Conservation (phyloP, 2,888 invertebrate species). For the Hedya salicella region DNA sequence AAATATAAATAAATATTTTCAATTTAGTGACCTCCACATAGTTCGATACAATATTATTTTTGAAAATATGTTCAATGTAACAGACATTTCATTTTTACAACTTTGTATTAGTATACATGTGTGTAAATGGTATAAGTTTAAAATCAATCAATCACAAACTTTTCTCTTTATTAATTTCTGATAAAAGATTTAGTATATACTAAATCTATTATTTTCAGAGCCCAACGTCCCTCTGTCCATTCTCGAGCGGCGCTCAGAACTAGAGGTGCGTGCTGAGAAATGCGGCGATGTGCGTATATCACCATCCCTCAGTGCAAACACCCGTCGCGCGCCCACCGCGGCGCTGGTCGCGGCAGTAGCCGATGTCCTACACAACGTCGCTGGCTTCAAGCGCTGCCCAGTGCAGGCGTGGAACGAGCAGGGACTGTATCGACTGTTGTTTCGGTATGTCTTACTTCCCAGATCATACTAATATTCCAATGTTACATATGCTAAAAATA, state of each 20-base stretch:
- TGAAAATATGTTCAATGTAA: too few relatives aligned
- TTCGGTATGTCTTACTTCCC: constrained; percentile 61
- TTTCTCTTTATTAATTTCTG: too few relatives aligned
- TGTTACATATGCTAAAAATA: too few relatives aligned
- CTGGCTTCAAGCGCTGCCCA: constrained; percentile 63
- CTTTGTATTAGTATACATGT: too few relatives aligned
- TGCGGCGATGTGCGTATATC: constrained; percentile 60
- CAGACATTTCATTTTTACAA: too few relatives aligned
- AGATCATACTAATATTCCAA: too few relatives aligned
- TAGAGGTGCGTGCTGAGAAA: constrained; percentile 75
- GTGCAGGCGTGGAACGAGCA: constrained; percentile 71
- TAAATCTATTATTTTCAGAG: constrained; percentile 53
- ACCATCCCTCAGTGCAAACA: constrained; percentile 48
- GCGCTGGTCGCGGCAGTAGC: constrained; percentile 63
- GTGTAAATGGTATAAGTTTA: too few relatives aligned
- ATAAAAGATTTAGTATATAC: too few relatives aligned
- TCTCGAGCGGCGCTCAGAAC: constrained; percentile 68
- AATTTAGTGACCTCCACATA: too few relatives aligned
- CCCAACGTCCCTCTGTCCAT: constrained; percentile 70
- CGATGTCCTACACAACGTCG: constrained; percentile 67
- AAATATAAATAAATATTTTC: too few relatives aligned
- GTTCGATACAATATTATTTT: too few relatives aligned
- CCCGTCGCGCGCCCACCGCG: constrained; percentile 62
- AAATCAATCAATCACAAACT: too few relatives aligned
- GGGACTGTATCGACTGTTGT: constrained; percentile 72